Evolutionary conservation across 2,888 invertebrate species (phyloP).

Genomic region (Congeria kusceri): DNA sequence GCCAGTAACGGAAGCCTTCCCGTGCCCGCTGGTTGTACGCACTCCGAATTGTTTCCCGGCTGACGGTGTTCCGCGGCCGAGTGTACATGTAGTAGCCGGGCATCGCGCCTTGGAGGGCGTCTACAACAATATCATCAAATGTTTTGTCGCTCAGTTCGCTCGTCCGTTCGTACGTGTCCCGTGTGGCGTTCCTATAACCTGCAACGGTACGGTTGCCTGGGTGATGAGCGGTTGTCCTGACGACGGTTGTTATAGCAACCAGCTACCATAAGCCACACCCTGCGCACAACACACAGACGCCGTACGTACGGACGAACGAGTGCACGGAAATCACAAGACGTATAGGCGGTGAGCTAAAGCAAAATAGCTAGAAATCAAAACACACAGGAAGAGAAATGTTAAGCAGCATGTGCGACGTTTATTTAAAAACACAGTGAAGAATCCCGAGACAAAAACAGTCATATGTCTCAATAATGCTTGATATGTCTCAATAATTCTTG

Average conservation of each 20-base stretch:
- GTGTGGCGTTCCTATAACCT: conserved; percentile 51
- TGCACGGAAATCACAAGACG: background rate
- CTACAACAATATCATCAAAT: conserved; percentile 70
- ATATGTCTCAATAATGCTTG: too few relatives aligned
- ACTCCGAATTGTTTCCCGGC: conserved; percentile 62
- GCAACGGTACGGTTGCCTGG: conserved; percentile 38
- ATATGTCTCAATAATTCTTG: too few relatives aligned
- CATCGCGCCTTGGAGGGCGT: conserved; percentile 65
- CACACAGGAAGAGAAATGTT: too few relatives aligned
- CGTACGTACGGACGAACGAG: conserved; percentile 24
- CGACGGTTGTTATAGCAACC: conserved; percentile 5
- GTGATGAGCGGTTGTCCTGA: conserved; percentile 6
- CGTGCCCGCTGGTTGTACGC: conserved; percentile 78
- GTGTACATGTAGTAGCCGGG: conserved; percentile 67
- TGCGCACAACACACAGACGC: conserved; percentile 41
- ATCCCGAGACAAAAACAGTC: too few relatives aligned
- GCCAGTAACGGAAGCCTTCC: conserved; percentile 83
- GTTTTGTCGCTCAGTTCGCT: conserved; percentile 47
- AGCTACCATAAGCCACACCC: conserved; percentile 27
- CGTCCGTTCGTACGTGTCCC: conserved; percentile 42
- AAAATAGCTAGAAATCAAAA: too few relatives aligned
- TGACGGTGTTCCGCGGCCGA: conserved; percentile 60
- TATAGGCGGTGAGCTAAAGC: too few relatives aligned
- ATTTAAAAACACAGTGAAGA: too few relatives aligned
- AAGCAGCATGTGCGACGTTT: too few relatives aligned